A percentile compares a stretch with the other conserved stretches of the same genome.
These are phyloP conservation scores for Rhabdornis inornatus DNA, from an alignment of 2,113 vertebrate species.

Conservation along the genomic window DNA sequence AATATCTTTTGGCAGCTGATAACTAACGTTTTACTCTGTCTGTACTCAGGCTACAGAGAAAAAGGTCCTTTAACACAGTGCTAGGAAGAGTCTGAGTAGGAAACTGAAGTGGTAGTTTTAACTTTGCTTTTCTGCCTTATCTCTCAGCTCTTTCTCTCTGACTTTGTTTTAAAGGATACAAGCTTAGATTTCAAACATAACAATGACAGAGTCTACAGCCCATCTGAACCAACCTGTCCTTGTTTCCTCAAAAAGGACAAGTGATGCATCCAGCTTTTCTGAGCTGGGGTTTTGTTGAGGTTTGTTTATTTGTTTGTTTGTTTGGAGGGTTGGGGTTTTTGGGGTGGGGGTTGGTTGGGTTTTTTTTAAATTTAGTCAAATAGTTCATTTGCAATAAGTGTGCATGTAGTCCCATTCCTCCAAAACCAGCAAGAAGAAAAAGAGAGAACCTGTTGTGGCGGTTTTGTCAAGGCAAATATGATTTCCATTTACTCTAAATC, in stretches of 20 bases:
- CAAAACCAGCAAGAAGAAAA: neutral
- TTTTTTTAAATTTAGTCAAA: neutral
- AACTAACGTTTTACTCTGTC: neutral
- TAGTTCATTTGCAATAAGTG: neutral
- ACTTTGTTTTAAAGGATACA: neutral
- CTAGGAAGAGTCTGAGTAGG: neutral
- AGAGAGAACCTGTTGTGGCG: neutral
- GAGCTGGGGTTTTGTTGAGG: neutral
- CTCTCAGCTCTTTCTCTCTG: neutral
- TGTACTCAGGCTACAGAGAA: neutral
- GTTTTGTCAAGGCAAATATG: neutral
- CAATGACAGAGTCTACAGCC: neutral
- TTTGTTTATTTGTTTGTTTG: neutral
- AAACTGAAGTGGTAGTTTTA: neutral
- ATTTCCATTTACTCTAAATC: neutral
- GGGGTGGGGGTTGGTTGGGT: rapidly evolving
- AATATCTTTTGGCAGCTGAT: neutral
- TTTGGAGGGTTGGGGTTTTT: neutral
- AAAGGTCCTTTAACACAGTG: neutral
- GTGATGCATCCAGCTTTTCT: neutral
- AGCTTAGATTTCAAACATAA: neutral
- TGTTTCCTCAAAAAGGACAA: neutral
- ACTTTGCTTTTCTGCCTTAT: neutral
- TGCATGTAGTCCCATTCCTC: neutral
- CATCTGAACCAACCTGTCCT: neutral